These are phyloP conservation scores for Spatulosminthurus flaviceps DNA, from an alignment of 2,888 invertebrate genomes.

Conservation along the genomic window DNA sequence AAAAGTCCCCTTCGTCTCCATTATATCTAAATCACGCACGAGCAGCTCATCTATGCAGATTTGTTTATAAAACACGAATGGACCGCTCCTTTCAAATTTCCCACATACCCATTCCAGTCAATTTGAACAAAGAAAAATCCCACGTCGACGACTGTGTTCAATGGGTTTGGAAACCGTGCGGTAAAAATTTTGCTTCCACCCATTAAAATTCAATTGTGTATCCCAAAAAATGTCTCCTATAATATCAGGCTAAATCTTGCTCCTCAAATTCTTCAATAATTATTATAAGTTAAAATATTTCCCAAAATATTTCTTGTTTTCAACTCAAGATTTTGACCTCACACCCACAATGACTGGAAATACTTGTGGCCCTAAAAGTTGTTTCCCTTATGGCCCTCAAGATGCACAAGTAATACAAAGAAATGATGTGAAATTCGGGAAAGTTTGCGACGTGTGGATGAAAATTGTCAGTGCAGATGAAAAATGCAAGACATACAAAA, in stretches of 20 bases:
- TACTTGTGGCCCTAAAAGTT: background rate
- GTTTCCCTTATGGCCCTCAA: background rate
- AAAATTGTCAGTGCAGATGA: slow-evolving; percentile 6
- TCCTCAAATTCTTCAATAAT: too few relatives aligned
- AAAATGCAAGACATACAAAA: background rate
- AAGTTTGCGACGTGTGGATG: slow-evolving; percentile 1
- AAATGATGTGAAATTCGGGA: background rate
- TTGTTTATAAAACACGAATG: background rate
- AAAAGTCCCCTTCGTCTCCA: background rate
- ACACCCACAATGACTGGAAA: background rate
- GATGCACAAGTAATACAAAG: background rate
- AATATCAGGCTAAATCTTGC: too few relatives aligned
- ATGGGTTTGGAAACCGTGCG: slow-evolving; percentile 25
- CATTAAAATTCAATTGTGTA: too few relatives aligned
- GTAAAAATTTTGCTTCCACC: too few relatives aligned
- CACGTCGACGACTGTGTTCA: slow-evolving; percentile 9
- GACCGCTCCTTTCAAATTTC: slow-evolving; percentile 7
- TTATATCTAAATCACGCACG: slow-evolving; percentile 5
- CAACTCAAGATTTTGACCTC: too few relatives aligned
- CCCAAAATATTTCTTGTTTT: too few relatives aligned
- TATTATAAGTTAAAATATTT: too few relatives aligned
- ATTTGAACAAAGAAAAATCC: background rate
- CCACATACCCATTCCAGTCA: slow-evolving; percentile 3
- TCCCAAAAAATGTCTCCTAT: too few relatives aligned
- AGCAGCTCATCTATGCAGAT: slow-evolving; percentile 8